phyloP scores from a whole-genome alignment of 2,797 vertebrate genomes.

The Naso thynnoides region DNA sequence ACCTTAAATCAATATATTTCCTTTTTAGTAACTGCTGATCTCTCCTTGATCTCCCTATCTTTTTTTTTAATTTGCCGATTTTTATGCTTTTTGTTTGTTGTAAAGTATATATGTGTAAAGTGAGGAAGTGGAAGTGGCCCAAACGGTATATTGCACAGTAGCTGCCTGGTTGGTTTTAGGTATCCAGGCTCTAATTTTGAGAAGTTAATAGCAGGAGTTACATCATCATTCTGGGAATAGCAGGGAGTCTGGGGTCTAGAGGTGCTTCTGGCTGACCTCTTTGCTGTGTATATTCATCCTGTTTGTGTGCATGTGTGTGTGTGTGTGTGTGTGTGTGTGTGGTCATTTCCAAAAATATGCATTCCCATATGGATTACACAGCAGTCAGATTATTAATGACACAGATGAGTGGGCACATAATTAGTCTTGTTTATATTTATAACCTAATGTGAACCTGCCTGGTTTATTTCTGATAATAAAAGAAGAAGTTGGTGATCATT shows the following conservation, averaged over 20 bases:
- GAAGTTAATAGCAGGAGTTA: slow-evolving; percentile 81
- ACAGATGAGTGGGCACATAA: slow-evolving; percentile 64
- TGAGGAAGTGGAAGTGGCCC: slow-evolving; percentile 45
- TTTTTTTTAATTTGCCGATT: slow-evolving; percentile 25
- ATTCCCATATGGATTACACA: slow-evolving; percentile 66
- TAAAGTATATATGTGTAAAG: slow-evolving; percentile 36
- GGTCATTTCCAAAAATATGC: slow-evolving; percentile 82
- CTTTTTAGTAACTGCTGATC: slow-evolving; percentile 21
- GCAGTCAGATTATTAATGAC: slow-evolving; percentile 74
- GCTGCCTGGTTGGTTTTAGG: slow-evolving; percentile 76
- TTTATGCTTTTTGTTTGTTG: slow-evolving; percentile 48
- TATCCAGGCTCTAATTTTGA: slow-evolving; percentile 75
- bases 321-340: slow-evolving; percentile 73
- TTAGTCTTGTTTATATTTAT: slow-evolving; percentile 59
- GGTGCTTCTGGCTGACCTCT: slow-evolving; percentile 76
- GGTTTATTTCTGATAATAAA: slow-evolving; percentile 45
- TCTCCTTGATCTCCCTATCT: background rate
- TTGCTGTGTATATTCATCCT: slow-evolving; percentile 72
- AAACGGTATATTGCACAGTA: slow-evolving; percentile 76
- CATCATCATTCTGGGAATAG: slow-evolving; percentile 84
- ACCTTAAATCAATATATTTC: slow-evolving; percentile 22
- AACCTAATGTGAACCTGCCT: slow-evolving; percentile 35
- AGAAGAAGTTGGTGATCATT: slow-evolving; percentile 23
- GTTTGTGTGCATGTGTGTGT: slow-evolving; percentile 61
- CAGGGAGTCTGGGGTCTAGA: slow-evolving; percentile 78